Conservation (phyloP, 2,888 invertebrate genomes). For the Calliscelio sp. region DNA sequence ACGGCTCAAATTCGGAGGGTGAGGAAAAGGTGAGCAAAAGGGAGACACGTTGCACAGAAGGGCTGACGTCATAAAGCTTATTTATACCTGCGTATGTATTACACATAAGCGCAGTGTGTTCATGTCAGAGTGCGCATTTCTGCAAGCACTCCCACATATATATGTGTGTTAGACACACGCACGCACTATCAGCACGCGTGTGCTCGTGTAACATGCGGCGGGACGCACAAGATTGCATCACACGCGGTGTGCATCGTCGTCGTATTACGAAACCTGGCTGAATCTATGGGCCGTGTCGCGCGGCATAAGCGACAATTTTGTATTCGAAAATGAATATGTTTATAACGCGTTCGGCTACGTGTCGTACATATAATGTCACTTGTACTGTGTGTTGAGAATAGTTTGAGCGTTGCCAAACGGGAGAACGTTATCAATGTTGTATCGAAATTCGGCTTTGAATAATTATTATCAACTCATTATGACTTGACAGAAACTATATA, state of each 20-base stretch:
- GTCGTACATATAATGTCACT: constrained; percentile 19
- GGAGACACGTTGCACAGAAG: constrained; percentile 52
- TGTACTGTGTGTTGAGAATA: too few relatives aligned
- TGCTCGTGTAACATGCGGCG: constrained; percentile 44
- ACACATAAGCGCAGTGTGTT: constrained; percentile 59
- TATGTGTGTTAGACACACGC: constrained; percentile 25
- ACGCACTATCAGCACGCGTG: constrained; percentile 40
- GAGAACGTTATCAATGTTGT: too few relatives aligned
- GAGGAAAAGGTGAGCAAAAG: constrained; percentile 55
- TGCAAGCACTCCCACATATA: constrained; percentile 55
- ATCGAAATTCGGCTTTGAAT: too few relatives aligned
- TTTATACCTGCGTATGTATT: constrained; percentile 72
- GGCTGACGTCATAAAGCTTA: constrained; percentile 80
- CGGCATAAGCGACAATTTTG: constrained; percentile 47
- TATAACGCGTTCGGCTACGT: constrained; percentile 52
- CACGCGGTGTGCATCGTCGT: constrained; percentile 42
- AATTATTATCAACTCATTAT: too few relatives aligned
- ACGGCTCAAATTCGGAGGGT: constrained; percentile 19
- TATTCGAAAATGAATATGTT: constrained; percentile 55
- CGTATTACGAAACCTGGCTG: constrained; percentile 56
- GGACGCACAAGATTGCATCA: constrained; percentile 62
- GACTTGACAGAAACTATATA: too few relatives aligned
- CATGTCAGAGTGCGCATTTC: constrained; percentile 59
- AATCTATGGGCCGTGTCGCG: constrained; percentile 51
- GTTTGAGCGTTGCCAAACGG: too few relatives aligned